These are phyloP conservation scores for Amphiprion ocellaris DNA, from an alignment of 2,113 vertebrate genomes.

Conservation along the genomic window DNA sequence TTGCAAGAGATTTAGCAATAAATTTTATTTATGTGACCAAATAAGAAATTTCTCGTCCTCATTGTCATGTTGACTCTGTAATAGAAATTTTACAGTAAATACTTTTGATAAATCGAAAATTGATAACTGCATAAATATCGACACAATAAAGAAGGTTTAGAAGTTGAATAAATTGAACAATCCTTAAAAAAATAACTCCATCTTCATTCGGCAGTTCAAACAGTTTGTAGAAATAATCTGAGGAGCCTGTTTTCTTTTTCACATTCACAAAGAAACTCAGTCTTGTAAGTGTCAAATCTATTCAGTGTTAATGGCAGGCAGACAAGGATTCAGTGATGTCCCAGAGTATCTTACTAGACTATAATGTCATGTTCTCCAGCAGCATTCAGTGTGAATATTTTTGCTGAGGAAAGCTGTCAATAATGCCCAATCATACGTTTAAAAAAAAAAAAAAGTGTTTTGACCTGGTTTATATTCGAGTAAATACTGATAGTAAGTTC, in stretches of 20 bases:
- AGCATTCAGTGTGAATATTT: not conserved
- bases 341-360: not conserved
- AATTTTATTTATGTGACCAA: not conserved
- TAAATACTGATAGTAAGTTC: not conserved
- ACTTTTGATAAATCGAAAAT: not conserved
- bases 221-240: not conserved
- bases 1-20: not conserved
- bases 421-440: not conserved
- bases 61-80: too few relatives aligned
- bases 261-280: constrained; percentile 21
- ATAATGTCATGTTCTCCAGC: not conserved
- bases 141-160: not conserved
- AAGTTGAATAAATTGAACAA: not conserved
- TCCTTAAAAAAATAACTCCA: not conserved
- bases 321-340: not conserved
- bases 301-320: constrained; percentile 12
- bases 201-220: not conserved
- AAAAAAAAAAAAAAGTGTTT: not conserved
- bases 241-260: constrained; percentile 4
- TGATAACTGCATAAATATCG: not conserved
- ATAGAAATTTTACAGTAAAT: not conserved
- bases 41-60: not conserved
- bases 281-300: constrained; percentile 25
- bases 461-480: not conserved
- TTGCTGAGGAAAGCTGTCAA: not conserved